These are phyloP conservation scores for Brachynemurus nebulosus DNA, from an alignment of 2,888 invertebrate genomes.

Conservation along the genomic window DNA sequence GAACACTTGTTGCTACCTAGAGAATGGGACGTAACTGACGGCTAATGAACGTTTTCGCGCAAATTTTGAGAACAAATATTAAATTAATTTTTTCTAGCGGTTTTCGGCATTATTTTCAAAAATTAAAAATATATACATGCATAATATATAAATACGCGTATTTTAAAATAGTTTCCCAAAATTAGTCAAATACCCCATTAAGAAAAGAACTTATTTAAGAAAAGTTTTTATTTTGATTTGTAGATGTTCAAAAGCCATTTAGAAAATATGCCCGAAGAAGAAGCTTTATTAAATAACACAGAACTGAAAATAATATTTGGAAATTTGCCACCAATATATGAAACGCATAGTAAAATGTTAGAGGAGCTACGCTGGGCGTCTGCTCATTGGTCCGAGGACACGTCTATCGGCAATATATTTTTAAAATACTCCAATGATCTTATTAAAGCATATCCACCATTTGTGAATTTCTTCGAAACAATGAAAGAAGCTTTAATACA, in stretches of 20 bases:
- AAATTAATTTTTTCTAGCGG: too few species aligned
- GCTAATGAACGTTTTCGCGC: too few species aligned
- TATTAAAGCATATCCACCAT: conserved; percentile 91
- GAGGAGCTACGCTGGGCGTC: conserved; percentile 50
- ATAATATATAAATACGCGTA: too few species aligned
- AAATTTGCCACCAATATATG: conserved; percentile 86
- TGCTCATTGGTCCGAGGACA: conserved; percentile 76
- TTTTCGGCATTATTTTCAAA: too few species aligned
- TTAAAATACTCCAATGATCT: conserved; percentile 76
- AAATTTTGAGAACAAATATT: too few species aligned
- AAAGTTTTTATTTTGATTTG: neutral
- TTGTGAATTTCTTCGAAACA: conserved; percentile 96
- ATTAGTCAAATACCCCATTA: too few species aligned
- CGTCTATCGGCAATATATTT: conserved; percentile 52
- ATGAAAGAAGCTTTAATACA: conserved; percentile 84
- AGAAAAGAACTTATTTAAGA: too few species aligned
- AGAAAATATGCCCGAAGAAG: conserved; percentile 72
- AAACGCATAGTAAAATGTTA: conserved; percentile 73
- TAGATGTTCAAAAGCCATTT: conserved; percentile 88
- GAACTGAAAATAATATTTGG: conserved; percentile 93
- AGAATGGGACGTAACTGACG: too few species aligned
- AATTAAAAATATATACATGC: too few species aligned
- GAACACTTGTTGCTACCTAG: too few species aligned
- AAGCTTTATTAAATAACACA: conserved; percentile 72
- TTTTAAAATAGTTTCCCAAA: too few species aligned